Base-by-base conservation (phyloP, 2,797 vertebrate species). In the Eidolon dupreanum region DNA sequence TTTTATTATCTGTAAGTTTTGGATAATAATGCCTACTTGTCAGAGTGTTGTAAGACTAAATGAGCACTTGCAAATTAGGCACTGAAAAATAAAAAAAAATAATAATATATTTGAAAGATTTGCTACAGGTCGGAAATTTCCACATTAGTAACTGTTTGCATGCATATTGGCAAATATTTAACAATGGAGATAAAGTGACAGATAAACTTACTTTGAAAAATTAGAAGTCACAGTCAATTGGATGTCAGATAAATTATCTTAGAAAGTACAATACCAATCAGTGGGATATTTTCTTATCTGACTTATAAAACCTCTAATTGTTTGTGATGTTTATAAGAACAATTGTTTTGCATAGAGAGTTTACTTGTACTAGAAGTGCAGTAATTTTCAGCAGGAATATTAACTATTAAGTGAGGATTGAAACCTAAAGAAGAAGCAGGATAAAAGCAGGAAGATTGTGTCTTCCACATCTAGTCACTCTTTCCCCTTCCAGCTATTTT, bases 401-500 rank as follows among this genome's bases (percentile, higher is more conserved):
- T 28, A 63, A 77, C 71, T 53, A 3, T 41, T 26, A 43, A 41
- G 41, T 5, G 17, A 81, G 46, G 61, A 28, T 20, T 8, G 73
- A 70, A 70, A 75, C 28, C 90, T 17, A 12, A 59, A 66, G 73
- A 41, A 28, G 26, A 78, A 31, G 38, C 43, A 31, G 11, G 5
- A 7, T 57, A 36, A 13, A 46, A 55, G 75, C 78, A 59, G 43
- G 65, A 31, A 83, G n/a, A 26, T 19, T 9, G 36, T 36, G 24
- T 43, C 68, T 20, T 85, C 33, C 5, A 33, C 0, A 2, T 55
- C 51, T 19, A 5, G 59, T 87, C 36, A 63, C 79, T 83, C 79
- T 96, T 65, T 95, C 70, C 85, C 94, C 7, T 84, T 97, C 65
- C 74, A 96, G 84, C 36, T 96, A 57, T 97, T 94, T 94, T 83